Evolutionary conservation across 2,797 vertebrate species (phyloP).

Genomic region (Botia kubotai): DNA sequence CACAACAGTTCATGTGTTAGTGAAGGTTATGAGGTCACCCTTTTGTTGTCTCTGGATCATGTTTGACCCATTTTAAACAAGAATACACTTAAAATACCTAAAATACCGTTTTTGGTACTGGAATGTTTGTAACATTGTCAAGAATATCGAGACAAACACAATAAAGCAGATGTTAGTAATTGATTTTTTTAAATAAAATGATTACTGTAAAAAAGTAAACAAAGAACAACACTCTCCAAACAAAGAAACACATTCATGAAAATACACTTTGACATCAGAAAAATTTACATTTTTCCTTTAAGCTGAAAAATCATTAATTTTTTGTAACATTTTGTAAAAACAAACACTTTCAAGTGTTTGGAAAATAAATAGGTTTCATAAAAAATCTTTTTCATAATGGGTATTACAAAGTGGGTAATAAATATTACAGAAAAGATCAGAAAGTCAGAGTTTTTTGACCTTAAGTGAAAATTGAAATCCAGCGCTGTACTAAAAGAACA

Average conservation of each 20-base stretch:
- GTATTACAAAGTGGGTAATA: background rate
- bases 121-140: too few species aligned
- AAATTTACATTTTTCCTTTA: too few species aligned
- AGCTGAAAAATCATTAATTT: background rate
- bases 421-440: background rate
- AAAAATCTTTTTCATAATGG: background rate
- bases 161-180: too few species aligned
- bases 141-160: background rate
- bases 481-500: slow-evolving; percentile 6
- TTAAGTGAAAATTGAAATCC: slow-evolving; percentile 2
- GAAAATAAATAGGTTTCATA: background rate
- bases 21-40: slow-evolving; percentile 14
- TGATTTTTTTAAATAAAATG: too few species aligned
- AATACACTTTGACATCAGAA: too few species aligned
- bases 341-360: background rate
- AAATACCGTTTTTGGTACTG: too few species aligned
- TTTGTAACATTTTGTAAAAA: background rate
- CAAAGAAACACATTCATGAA: too few species aligned
- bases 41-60: background rate
- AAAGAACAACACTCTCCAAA: too few species aligned
- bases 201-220: too few species aligned
- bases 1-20: background rate
- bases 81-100: background rate
- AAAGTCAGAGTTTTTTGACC: background rate
- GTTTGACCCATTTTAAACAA: background rate